Percentiles rank a stretch among this genome's conserved stretches.
These are phyloP conservation scores for Cynoglossus semilaevis DNA, from an alignment of 2,113 vertebrate genomes.

Conservation along the genomic window DNA sequence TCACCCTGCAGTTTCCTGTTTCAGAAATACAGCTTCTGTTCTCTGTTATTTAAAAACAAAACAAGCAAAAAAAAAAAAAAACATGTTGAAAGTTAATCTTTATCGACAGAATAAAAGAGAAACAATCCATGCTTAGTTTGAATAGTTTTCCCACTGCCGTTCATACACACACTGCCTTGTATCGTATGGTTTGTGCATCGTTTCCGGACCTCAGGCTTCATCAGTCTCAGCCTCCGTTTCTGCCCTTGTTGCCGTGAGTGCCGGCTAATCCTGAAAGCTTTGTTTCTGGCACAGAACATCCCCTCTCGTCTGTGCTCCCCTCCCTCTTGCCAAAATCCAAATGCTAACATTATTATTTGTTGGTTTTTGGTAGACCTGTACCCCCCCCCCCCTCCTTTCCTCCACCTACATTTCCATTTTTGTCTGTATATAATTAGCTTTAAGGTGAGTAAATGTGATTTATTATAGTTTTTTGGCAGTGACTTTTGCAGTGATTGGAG, in stretches of 20 bases:
- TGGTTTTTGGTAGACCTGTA: slow-evolving; percentile 21
- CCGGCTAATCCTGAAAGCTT: slow-evolving; percentile 57
- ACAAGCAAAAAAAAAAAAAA: no score
- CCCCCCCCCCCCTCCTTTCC: background rate
- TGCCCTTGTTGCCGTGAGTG: slow-evolving; percentile 38
- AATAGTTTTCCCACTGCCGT: no score
- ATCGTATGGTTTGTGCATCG: slow-evolving; percentile 21
- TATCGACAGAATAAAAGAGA: no score
- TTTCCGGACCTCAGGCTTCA: slow-evolving; percentile 43
- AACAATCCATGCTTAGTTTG: no score
- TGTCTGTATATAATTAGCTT: background rate
- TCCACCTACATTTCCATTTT: background rate
- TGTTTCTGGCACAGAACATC: slow-evolving; percentile 52
- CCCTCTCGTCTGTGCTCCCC: slow-evolving; percentile 23
- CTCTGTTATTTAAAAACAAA: no score
- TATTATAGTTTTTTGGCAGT: slow-evolving; percentile 8
- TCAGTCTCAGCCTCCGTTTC: slow-evolving; percentile 42
- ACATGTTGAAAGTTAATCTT: no score
- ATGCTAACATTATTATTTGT: slow-evolving; percentile 20
- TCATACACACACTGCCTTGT: no score
- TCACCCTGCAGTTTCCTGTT: slow-evolving; percentile 28
- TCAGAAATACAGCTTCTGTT: slow-evolving; percentile 4
- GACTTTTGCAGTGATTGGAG: no score
- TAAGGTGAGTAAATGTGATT: slow-evolving; percentile 6
- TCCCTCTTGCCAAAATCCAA: slow-evolving; percentile 12